Conservation (phyloP, 1,140 invertebrate species). For the Cephus cinctus region DNA sequence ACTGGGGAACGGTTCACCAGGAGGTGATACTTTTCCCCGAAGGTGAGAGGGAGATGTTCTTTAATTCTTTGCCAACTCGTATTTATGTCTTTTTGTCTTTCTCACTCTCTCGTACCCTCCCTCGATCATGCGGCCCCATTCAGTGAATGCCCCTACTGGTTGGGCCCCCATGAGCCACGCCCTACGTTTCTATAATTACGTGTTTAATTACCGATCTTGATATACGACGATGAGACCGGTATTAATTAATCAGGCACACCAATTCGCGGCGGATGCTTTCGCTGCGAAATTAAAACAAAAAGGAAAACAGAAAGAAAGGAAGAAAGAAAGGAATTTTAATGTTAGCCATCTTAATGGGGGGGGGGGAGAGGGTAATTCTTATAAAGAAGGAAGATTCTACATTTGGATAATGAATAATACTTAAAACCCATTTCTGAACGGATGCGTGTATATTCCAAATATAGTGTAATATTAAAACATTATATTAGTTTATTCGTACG, state of each 20-base stretch:
- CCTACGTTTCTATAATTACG: slow-evolving; percentile 29
- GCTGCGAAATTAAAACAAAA: too few relatives aligned
- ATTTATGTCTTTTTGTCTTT: slow-evolving; percentile 21
- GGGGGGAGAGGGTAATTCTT: too few relatives aligned
- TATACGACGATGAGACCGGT: slow-evolving; percentile 18
- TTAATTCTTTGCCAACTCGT: slow-evolving; percentile 36
- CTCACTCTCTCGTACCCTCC: background rate
- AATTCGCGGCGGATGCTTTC: too few relatives aligned
- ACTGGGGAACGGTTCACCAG: too few relatives aligned
- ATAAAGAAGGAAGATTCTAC: too few relatives aligned
- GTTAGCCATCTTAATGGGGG: slow-evolving; percentile 28
- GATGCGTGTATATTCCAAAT: too few relatives aligned
- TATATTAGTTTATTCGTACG: too few relatives aligned
- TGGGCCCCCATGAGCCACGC: slow-evolving; percentile 11
- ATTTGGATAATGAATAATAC: too few relatives aligned
- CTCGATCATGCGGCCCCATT: slow-evolving; percentile 4
- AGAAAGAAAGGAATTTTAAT: slow-evolving; percentile 15
- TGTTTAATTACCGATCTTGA: slow-evolving; percentile 35
- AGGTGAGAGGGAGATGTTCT: slow-evolving; percentile 23
- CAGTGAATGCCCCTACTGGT: background rate
- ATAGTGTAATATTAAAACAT: too few relatives aligned
- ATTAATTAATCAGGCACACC: slow-evolving; percentile 19
- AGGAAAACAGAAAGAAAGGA: slow-evolving; percentile 10
- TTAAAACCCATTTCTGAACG: too few relatives aligned
- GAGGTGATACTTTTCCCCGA: too few relatives aligned